Percentiles rank a stretch among this genome's conserved stretches.
Evolutionary conservation across 2,113 vertebrate genomes (phyloP).

Genomic region (Dasyurus viverrinus): DNA sequence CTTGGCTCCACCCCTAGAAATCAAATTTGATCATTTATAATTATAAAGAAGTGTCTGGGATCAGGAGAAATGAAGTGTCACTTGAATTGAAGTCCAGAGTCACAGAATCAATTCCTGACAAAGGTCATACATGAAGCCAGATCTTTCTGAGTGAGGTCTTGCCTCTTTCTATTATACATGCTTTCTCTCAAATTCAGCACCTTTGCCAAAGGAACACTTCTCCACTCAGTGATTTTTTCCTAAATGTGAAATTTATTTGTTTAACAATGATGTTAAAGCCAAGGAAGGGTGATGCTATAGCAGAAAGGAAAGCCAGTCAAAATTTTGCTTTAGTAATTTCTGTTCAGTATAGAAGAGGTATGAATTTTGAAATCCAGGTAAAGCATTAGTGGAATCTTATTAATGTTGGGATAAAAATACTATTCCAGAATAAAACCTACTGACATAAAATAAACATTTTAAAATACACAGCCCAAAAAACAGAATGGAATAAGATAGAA

Average conservation of each 20-base stretch:
- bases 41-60: not conserved
- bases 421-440: not conserved
- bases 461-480: not conserved
- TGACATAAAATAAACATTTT: not conserved
- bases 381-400: not conserved
- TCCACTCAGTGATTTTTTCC: not conserved
- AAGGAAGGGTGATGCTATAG: not conserved
- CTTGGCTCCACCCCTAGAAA: too few species aligned
- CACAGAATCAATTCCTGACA: not conserved
- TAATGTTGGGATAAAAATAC: not conserved
- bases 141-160: not conserved
- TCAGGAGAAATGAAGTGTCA: not conserved
- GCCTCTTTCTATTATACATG: not conserved
- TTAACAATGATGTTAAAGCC: not conserved
- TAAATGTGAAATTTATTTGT: not conserved
- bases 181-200: not conserved
- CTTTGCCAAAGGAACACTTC: not conserved
- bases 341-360: slow-evolving; percentile 12
- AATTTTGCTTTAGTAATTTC: not conserved
- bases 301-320: not conserved
- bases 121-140: not conserved
- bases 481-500: slow-evolving; percentile 19
- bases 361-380: not conserved
- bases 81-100: not conserved
- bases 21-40: too few species aligned